Evolutionary conservation across 2,888 invertebrate genomes (phyloP), one percentile per base, ranked within the genome.

Genomic region (Metallyticus violacea): DNA sequence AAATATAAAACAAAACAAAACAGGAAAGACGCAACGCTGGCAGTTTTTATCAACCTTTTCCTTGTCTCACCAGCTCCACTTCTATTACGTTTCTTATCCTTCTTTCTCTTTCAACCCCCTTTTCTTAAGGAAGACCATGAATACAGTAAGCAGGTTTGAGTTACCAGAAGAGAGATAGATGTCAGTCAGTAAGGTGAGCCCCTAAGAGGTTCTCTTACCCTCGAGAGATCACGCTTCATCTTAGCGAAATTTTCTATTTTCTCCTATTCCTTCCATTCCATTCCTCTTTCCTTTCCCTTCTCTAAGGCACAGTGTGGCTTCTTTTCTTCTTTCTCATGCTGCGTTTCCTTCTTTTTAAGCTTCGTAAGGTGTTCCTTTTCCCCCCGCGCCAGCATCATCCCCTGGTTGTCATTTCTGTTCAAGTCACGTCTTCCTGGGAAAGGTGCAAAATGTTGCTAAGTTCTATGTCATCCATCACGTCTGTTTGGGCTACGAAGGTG

Each of bases 361-460:
- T 62, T 22, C 40, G 1, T 62, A 62, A 15, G 40, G 40, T 62
- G 15, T 22, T 62, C 40, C 4, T 15, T 40, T 2, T 15, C 7
- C 40, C 7, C 5, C 29, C 29, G 6, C 6, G 6, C 5, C 29
- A 29, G 40, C 40, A 40, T 40, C 40, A 62, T 62, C 40, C 15
- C 22, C 40, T 80, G 80, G 15, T 9, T 28, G 80, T 26, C 22
- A 80, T 80, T 80, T 80, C 80, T 15, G 80, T 80, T 80, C 80
- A 27, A 28, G 80, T 80, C 80, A 80, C 80, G 80, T 80, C 26
- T 22, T 62, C 1, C 22, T 28, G 80, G 27, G 80, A 80, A 80
- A 80, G 80, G 80, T 80, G 80, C 80, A 80, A 80, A 80, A 80
- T 80, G 80, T 80, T 80, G 28, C 80, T 80, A 80, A 80, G 80